These are phyloP conservation scores for Clinocottus analis DNA, from an alignment of 2,113 vertebrate species.

Conservation along the genomic window DNA sequence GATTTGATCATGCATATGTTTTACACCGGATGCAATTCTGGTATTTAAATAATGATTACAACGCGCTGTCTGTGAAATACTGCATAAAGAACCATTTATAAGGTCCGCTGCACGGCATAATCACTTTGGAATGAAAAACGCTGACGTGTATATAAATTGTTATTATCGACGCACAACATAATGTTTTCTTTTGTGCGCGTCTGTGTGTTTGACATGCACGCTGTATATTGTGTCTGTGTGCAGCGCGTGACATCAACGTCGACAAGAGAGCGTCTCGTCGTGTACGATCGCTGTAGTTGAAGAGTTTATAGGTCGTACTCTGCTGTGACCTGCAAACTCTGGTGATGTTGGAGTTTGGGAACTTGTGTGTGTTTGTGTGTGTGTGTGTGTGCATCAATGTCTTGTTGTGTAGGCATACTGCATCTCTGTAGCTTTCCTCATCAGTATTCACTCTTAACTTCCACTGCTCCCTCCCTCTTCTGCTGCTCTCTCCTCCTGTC, in stretches of 20 bases:
- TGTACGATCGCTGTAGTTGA: conserved; percentile 2
- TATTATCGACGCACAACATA: conserved; percentile 36
- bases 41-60: conserved; percentile 55
- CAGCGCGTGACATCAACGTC: conserved; percentile 10
- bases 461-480: conserved; percentile 12
- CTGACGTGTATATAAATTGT: conserved; percentile 42
- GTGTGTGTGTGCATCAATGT: conserved; percentile 53
- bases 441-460: conserved; percentile 69
- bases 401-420: conserved; percentile 68
- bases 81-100: conserved; percentile 45
- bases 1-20: conserved; percentile 54
- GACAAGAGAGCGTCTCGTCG: conserved; percentile 21
- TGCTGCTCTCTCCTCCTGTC: conserved; percentile 57
- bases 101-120: conserved; percentile 33
- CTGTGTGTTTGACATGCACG: background rate
- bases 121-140: conserved; percentile 53
- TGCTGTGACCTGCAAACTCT: conserved; percentile 64
- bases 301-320: conserved; percentile 39
- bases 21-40: conserved; percentile 40
- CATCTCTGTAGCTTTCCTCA: conserved; percentile 67
- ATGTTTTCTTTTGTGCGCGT: conserved; percentile 31
- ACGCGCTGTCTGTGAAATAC: conserved; percentile 23
- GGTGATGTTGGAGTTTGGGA: conserved; percentile 43
- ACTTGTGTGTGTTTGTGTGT: conserved; percentile 37
- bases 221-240: conserved; percentile 8